Evolutionary conservation across 2,888 invertebrate genomes (phyloP).

Genomic region (Dynastes tityus): DNA sequence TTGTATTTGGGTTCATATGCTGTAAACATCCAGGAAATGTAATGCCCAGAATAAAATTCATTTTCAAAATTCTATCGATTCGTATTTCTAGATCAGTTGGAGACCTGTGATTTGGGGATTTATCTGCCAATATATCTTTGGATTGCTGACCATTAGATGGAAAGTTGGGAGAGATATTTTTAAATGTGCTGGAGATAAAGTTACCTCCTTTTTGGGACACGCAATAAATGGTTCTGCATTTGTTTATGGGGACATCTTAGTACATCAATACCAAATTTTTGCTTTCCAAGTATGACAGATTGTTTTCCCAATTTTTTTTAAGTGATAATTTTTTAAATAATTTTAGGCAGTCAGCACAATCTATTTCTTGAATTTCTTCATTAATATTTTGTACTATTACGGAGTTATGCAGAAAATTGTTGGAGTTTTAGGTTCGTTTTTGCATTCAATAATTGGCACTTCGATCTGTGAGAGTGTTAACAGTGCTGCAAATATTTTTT

Average conservation of each 20-base stretch:
- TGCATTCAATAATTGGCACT: constrained; percentile 84
- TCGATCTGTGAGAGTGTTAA: constrained; percentile 96
- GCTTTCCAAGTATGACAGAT: constrained; percentile 84
- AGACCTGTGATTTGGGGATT: constrained; percentile 86
- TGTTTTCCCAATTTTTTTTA: not conserved
- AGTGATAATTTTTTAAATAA: constrained; percentile 18
- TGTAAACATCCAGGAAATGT: constrained; percentile 75
- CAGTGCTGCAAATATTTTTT: constrained; percentile 93
- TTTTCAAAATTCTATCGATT: not conserved
- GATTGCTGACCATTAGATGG: constrained; percentile 90
- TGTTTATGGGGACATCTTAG: constrained; percentile 84
- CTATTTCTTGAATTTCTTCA: constrained; percentile 93
- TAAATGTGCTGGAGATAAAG: constrained; percentile 76
- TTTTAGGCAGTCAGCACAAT: constrained; percentile 87
- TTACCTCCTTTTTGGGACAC: constrained; percentile 84
- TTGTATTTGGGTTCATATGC: constrained; percentile 77
- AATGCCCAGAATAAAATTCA: not conserved
- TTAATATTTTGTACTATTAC: constrained; percentile 90
- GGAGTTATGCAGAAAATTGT: constrained; percentile 92
- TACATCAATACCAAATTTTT: constrained; percentile 77
- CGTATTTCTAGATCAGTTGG: constrained; percentile 79
- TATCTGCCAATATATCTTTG: constrained; percentile 87
- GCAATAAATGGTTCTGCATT: constrained; percentile 87
- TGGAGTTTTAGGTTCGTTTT: constrained; percentile 83
- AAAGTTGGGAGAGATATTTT: constrained; percentile 82